Evolutionary conservation across 2,888 invertebrate species (phyloP).

Genomic region (Rhabditoides inermis): DNA sequence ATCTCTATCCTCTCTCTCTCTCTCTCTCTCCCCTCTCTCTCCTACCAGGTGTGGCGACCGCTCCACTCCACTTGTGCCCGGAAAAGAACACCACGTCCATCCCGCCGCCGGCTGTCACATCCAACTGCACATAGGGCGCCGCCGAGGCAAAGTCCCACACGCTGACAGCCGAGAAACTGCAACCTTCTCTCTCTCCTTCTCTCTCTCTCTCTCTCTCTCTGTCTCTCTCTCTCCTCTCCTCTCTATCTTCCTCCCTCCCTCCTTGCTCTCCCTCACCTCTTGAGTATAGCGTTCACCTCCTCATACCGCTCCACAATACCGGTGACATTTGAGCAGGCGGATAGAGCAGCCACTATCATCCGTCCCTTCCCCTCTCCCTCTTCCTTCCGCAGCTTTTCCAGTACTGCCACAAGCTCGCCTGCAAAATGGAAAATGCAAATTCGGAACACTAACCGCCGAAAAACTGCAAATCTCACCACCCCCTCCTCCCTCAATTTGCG

Average conservation of each 20-base stretch:
- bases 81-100: slow-evolving; percentile 84
- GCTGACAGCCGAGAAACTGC: slow-evolving; percentile 66
- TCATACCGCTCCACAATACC: slow-evolving; percentile 78
- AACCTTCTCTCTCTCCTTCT: background rate
- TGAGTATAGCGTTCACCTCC: slow-evolving; percentile 70
- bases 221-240: slow-evolving; percentile 1
- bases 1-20: background rate
- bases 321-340: slow-evolving; percentile 78
- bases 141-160: slow-evolving; percentile 85
- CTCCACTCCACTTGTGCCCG: slow-evolving; percentile 81
- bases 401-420: no score
- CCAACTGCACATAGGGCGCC: slow-evolving; percentile 69
- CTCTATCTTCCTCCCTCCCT: background rate
- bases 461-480: no score
- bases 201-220: background rate
- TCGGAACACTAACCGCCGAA: no score
- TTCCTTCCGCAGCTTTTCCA: slow-evolving; percentile 7
- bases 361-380: slow-evolving; percentile 22
- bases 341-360: slow-evolving; percentile 74
- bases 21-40: background rate
- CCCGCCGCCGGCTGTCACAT: slow-evolving; percentile 75
- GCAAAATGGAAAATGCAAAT: no score
- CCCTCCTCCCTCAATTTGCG: no score
- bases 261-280: slow-evolving; percentile 58
- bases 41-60: slow-evolving; percentile 72